Evolutionary conservation across 2,888 invertebrate genomes (phyloP), one percentile per base, ranked within the genome.

Genomic region (Mesorhabditis belari): DNA sequence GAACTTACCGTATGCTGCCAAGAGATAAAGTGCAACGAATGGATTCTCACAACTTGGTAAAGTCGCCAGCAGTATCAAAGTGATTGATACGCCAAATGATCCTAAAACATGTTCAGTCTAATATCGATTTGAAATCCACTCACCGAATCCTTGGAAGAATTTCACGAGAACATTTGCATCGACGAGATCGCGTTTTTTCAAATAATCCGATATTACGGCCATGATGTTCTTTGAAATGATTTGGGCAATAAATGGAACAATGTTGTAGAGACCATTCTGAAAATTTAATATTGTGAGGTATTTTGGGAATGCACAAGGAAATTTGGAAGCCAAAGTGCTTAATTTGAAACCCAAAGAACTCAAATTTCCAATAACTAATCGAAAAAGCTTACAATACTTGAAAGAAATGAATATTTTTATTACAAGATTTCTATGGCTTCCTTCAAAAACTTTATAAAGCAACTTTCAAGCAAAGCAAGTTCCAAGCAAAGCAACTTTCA

Each of bases 261-360:
- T 49, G 19, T 62, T 61, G 27, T 35, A 35, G 44, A 35, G 44
- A n/a, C 44, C 44, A n/a, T 35, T 35, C 44, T 35, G 44, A 35
- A 35, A 35, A 35, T 9, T 1, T 1, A 35, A 17, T 1, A 35
- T 35, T 17, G 1, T 35, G 44, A 35, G 44, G 12, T 35, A 35
- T n/a, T n/a, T n/a, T n/a, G n/a, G n/a, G n/a, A n/a, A n/a, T n/a
- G n/a, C n/a, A n/a, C 44, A 17, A 35, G 1, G 44, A n/a, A 17
- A 35, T 35, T 35, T 35, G 1, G n/a, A 35, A n/a, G 44, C n/a
- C 44, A 2, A n/a, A n/a, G n/a, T n/a, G 44, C n/a, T 35, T 35
- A 1, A 1, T 9, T 35, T 35, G 44, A 35, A n/a, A n/a, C 2
- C n/a, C 44, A 35, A n/a, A 9, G 12, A 1, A 1, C n/a, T 17